Base-by-base conservation (phyloP, 2,888 invertebrate genomes). In the Brenthis ino region DNA sequence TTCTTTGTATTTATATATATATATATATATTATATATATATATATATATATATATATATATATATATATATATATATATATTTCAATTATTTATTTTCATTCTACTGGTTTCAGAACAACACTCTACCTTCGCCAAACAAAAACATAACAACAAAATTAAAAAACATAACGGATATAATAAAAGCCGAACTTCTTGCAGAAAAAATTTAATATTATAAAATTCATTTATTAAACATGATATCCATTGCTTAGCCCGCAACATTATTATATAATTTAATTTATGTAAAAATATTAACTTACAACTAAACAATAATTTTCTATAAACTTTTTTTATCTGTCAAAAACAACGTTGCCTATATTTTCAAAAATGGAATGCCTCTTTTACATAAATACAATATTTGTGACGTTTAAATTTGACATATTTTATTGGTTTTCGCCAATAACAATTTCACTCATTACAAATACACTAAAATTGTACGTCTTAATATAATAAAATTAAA, bases 151-250 rank as follows among this genome's bases (percentile, higher is more conserved):
- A 64, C 78, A n/a, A 91, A 89, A 77, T 78, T 86, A n/a, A 84
- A 77, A 53, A 74, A 77, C 1, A 79, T 80, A 69, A 80, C 80
- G 0, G 87, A 89, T 70, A 79, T 81, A 77, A 85, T 86, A 69
- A 91, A 88, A 79, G 80, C 79, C 69, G 81, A 87, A 55, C 80
- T 91, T 50, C 76, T 88, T 72, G 77, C 82, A 74, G 86, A 89
- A 78, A 81, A 89, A 77, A 83, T 89, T 87, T 91, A 90, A 86
- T 86, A 77, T 80, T 78, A 82, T 77, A 85, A 85, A 84, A 82
- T 80, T 77, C 74, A 77, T 78, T 76, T 75, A 74, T 77, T 79
- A 75, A 63, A 76, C 61, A 74, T 72, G 68, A 77, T 80, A 69
- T 79, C 80, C 79, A 80, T 75, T 69, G 54, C 83, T 81, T 81